Base-by-base conservation (phyloP, 1,140 invertebrate genomes). In the Calliopsis andreniformis region DNA sequence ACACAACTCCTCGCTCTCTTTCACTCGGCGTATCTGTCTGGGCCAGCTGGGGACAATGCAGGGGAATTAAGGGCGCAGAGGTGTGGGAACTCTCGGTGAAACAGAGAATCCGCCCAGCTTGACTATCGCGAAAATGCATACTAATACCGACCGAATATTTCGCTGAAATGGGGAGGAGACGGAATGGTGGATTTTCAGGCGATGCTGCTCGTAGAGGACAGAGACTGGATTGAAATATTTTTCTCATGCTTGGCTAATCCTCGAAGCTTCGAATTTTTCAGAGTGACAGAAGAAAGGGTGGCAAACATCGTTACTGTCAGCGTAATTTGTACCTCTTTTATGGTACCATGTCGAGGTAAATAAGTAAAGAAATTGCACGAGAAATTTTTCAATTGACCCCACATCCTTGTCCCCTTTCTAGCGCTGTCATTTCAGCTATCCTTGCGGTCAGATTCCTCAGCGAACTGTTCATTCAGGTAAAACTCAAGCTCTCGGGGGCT, bases 61-160 rank as follows among this genome's bases (percentile, higher is more conserved):
- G 10, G 51, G 49, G 86, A 88, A 90, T 89, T 87, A 89, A 86
- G 86, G 79, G 59, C 70, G 67, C 51, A 42, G 43, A 45, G 58
- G 59, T 88, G 82, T 90, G 81, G 84, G 87, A 89, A 87, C 82
- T 23, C 56, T 3, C 68, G 32, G 2, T 76, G 76, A 80, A 82
- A 86, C 77, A 81, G 56, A 79, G 58, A 62, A 25, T 30, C 35
- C 6, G 23, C 61, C 5, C 16, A 35, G 42, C 28, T 68, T 77
- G 73, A 71, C 75, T 78, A 59, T 43, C 66, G 30, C 66, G 45
- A 67, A 59, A 76, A 80, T 70, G 73, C 80, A 78, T 70, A 42
- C 66, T 82, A 75, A 79, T 79, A 42, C 23, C 67, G 42, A 32
- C 16, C 20, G 47, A 47, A 28, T 39, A 32, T 45, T 28, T 68